Evolutionary conservation across 2,797 vertebrate species (phyloP), one percentile per base, ranked within the genome.

Genomic region (Scolopax bukidnonensis): DNA sequence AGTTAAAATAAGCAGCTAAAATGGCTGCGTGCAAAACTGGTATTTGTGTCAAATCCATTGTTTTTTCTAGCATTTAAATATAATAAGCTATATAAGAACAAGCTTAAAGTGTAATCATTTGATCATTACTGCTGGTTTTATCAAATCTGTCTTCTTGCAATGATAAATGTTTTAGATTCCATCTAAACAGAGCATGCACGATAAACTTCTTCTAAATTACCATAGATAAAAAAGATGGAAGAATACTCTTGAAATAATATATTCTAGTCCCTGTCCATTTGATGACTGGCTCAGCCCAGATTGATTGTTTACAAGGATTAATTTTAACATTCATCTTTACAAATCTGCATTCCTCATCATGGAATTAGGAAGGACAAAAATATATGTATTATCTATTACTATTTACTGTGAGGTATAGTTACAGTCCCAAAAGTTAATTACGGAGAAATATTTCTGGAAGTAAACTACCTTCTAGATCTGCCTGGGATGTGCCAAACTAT

Each of bases 1-100:
- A 69, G 74, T 71, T 67, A 82, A 89, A 73, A n/a, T 41, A 79
- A 74, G 14, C 74, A 87, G 11, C n/a, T 77, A 54, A 87, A 94
- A 96, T 33, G 7, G 21, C 20, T 53, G 8, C 40, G 8, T 82
- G n/a, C 28, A 89, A 65, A 96, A 90, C 17, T 45, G 36, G 64
- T 69, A 6, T 71, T 87, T 83, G 51, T 74, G 13, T 87, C 96
- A 92, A 94, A 95, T 74, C 28, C 81, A 75, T 30, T 4, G 24
- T 45, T 93, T 92, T 57, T 93, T 92, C 56, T 30, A 91, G 10
- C 21, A 79, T 91, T 97, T 97, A 97, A 94, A 86, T 11, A 77
- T 87, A 94, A 94, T 65, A 21, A 24, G 25, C 64, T 86, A n/a
- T 43, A 40, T 12, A 81, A 93, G 9, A 81, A 38, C 4, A 27